Conservation (phyloP, 2,113 vertebrate genomes). For the Heterotis niloticus region DNA sequence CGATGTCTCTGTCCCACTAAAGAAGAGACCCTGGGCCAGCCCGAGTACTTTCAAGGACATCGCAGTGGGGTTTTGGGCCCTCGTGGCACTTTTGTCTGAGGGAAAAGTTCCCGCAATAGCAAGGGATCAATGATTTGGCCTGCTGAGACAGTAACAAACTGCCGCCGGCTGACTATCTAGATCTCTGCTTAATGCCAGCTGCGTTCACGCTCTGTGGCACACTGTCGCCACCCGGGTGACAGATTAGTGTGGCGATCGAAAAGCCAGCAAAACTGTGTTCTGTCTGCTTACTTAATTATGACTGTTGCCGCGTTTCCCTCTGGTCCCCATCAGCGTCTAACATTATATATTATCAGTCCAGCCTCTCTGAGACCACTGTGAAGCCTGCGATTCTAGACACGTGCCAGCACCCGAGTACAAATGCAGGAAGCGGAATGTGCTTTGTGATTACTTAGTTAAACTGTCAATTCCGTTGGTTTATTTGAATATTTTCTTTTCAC, state of each 20-base stretch:
- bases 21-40: not conserved
- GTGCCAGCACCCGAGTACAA: constrained; percentile 5
- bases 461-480: constrained; percentile 2
- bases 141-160: constrained; percentile 24
- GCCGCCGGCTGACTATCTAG: constrained; percentile 14
- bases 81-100: not conserved
- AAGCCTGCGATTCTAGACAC: not conserved
- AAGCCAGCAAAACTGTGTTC: not conserved
- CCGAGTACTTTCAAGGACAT: constrained; percentile 21
- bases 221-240: constrained; percentile 14
- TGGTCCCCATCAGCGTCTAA: not conserved
- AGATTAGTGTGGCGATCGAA: constrained; percentile 12
- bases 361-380: constrained; percentile 4
- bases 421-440: constrained; percentile 15
- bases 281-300: constrained; percentile 1
- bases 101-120: not conserved
- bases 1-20: constrained; percentile 1
- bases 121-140: constrained; percentile 20
- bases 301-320: not conserved
- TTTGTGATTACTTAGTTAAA: constrained; percentile 16
- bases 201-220: constrained; percentile 10
- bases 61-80: too few relatives aligned
- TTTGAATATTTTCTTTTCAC: not conserved
- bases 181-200: constrained; percentile 29
- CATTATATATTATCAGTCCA: constrained; percentile 6